Conservation (phyloP, 92 coral and sea anemone species). For the Zoanthus sociatus region DNA sequence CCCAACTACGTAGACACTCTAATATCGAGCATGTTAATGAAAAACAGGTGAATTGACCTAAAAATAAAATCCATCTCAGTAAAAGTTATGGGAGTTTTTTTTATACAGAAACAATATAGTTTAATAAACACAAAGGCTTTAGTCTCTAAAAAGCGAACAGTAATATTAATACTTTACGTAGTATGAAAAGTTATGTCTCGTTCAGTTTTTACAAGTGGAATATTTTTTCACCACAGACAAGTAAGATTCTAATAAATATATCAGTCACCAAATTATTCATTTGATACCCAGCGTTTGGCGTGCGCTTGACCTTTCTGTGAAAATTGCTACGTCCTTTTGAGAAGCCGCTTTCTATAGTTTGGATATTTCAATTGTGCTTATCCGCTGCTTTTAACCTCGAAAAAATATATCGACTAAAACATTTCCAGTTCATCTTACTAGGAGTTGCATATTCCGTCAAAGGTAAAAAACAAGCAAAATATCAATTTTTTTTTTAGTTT, state of each 20-base stretch:
- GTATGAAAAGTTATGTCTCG: background rate
- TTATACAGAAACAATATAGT: background rate
- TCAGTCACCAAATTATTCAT: slow-evolving; percentile 17
- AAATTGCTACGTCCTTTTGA: slow-evolving; percentile 11
- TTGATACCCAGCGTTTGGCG: slow-evolving; percentile 17
- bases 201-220: background rate
- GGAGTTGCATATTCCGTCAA: slow-evolving; percentile 14
- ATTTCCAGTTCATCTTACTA: slow-evolving; percentile 18
- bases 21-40: slow-evolving; percentile 38
- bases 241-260: slow-evolving; percentile 24
- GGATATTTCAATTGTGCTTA: slow-evolving; percentile 32
- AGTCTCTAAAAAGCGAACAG: slow-evolving; percentile 9
- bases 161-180: background rate
- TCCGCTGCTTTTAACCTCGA: slow-evolving; percentile 14
- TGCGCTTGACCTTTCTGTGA: slow-evolving; percentile 38
- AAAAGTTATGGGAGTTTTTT: slow-evolving; percentile 8
- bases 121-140: background rate
- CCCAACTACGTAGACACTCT: slow-evolving; percentile 34
- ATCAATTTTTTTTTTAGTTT: background rate
- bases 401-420: slow-evolving; percentile 9
- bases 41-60: slow-evolving; percentile 43
- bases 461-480: background rate
- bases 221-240: slow-evolving; percentile 18
- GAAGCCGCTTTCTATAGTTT: slow-evolving; percentile 40
- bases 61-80: slow-evolving; percentile 30